Evolutionary conservation across 2,888 invertebrate species (phyloP).

Genomic region (Mesodorylaimus sp.): DNA sequence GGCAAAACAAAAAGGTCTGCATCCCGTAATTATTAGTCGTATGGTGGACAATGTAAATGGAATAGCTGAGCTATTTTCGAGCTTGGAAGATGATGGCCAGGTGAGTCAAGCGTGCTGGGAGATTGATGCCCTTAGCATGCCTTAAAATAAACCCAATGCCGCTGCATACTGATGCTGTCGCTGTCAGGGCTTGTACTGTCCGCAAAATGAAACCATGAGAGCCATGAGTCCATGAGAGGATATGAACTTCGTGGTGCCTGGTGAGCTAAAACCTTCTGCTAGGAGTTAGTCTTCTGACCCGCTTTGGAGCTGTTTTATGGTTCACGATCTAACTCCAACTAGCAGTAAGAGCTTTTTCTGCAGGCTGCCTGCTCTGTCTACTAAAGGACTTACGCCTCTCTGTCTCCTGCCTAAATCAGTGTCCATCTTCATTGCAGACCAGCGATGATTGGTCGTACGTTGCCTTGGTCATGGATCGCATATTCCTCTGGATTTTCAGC

Average conservation of each 20-base stretch:
- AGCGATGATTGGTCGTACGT: slow-evolving; percentile 9
- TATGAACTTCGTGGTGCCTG: too few species aligned
- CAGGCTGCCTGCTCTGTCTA: too few species aligned
- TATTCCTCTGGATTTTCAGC: slow-evolving; percentile 6
- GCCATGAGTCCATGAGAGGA: too few species aligned
- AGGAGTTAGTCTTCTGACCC: too few species aligned
- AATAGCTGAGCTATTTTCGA: slow-evolving; percentile 10
- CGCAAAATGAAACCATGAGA: too few species aligned
- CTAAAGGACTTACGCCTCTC: too few species aligned
- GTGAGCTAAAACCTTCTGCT: too few species aligned
- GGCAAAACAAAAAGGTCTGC: slow-evolving; percentile 20
- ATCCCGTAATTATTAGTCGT: slow-evolving; percentile 1
- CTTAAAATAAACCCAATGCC: neutral
- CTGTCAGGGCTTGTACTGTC: neutral
- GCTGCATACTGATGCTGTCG: neutral
- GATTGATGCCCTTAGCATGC: neutral
- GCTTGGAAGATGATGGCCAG: slow-evolving; percentile 8
- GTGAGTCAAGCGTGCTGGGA: neutral
- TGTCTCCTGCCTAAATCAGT: neutral
- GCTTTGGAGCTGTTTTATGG: too few species aligned
- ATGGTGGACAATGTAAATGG: slow-evolving; percentile 8
- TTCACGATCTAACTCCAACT: too few species aligned
- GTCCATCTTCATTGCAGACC: slow-evolving; percentile 3
- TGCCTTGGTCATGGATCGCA: slow-evolving; percentile 8
- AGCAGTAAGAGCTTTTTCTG: too few species aligned